phyloP scores from a whole-genome alignment of 2,888 invertebrate genomes.

The Lasioglossum malachurum region DNA sequence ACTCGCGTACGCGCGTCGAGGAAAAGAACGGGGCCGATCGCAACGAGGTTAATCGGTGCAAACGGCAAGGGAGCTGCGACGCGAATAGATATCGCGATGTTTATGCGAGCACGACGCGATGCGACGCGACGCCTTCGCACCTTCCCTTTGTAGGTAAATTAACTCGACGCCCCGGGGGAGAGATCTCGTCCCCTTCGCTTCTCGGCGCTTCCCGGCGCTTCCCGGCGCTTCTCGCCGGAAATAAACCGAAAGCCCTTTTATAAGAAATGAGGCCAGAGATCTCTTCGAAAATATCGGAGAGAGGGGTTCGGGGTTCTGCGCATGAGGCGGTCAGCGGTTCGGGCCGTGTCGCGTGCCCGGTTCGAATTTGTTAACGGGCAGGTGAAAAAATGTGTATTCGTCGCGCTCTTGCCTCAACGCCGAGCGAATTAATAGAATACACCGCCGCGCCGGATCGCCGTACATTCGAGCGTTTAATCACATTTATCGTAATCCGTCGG shows the following conservation, averaged over 20 bases:
- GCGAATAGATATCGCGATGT: slow-evolving; percentile 33
- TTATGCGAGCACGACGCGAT: neutral
- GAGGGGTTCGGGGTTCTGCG: neutral
- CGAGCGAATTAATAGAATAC: slow-evolving; percentile 45
- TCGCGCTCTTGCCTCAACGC: slow-evolving; percentile 1
- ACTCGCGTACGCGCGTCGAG: neutral
- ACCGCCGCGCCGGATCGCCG: slow-evolving; percentile 1
- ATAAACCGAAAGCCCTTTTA: slow-evolving; percentile 36
- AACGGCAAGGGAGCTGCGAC: slow-evolving; percentile 25
- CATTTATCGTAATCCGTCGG: slow-evolving; percentile 50
- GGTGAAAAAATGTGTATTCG: neutral
- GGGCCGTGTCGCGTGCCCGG: neutral
- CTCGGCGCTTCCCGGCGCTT: neutral
- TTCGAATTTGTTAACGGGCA: slow-evolving; percentile 17
- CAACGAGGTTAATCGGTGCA: slow-evolving; percentile 31
- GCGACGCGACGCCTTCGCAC: slow-evolving; percentile 3
- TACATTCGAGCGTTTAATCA: slow-evolving; percentile 39
- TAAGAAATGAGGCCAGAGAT: neutral
- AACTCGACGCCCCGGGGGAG: slow-evolving; percentile 24
- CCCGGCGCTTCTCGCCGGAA: slow-evolving; percentile 7
- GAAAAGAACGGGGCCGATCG: neutral
- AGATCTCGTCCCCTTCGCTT: neutral
- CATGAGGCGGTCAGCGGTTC: neutral
- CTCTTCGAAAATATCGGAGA: neutral
- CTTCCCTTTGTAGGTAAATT: slow-evolving; percentile 50